A percentile compares a stretch with the other conserved stretches of the same genome.
Evolutionary conservation across 1,140 invertebrate genomes (phyloP).

Genomic region (Macrobrachium nipponense): DNA sequence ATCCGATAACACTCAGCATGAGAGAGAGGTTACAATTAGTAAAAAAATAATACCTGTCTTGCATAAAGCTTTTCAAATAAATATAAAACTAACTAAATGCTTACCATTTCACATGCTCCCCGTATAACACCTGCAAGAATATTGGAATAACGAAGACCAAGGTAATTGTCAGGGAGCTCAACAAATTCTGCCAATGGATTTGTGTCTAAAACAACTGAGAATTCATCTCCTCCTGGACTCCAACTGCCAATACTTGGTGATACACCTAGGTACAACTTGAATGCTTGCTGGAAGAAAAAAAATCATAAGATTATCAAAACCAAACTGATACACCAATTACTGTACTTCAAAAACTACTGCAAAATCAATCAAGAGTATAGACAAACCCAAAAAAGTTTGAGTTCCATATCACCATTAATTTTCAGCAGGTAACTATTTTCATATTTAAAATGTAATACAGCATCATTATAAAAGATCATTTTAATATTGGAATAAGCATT

Average conservation of each 20-base stretch:
- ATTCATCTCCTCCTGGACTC: slow-evolving; percentile 94
- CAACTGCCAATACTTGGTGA: slow-evolving; percentile 92
- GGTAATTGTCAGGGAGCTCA: slow-evolving; percentile 91
- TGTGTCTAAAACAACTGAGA: slow-evolving; percentile 93
- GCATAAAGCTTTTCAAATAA: too few relatives aligned
- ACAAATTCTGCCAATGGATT: slow-evolving; percentile 99
- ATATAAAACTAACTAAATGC: slow-evolving; percentile 67
- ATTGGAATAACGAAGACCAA: slow-evolving; percentile 92
- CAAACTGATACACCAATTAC: slow-evolving; percentile 3
- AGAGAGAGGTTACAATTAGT: too few relatives aligned
- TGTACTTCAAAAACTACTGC: too few relatives aligned
- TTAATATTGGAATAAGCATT: too few relatives aligned
- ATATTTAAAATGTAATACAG: too few relatives aligned
- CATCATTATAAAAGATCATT: too few relatives aligned
- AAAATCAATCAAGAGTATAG: too few relatives aligned
- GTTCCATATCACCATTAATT: too few relatives aligned
- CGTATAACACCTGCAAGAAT: slow-evolving; percentile 92
- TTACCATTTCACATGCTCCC: slow-evolving; percentile 97
- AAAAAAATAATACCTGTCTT: too few relatives aligned
- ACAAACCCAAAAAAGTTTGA: too few relatives aligned
- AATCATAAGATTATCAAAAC: slow-evolving; percentile 21
- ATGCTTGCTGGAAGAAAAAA: slow-evolving; percentile 74
- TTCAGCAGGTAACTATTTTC: too few relatives aligned
- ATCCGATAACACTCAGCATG: too few relatives aligned
- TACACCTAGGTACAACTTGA: slow-evolving; percentile 92